phyloP scores from a whole-genome alignment of 1,140 invertebrate genomes.

The Tetraneura akinire region DNA sequence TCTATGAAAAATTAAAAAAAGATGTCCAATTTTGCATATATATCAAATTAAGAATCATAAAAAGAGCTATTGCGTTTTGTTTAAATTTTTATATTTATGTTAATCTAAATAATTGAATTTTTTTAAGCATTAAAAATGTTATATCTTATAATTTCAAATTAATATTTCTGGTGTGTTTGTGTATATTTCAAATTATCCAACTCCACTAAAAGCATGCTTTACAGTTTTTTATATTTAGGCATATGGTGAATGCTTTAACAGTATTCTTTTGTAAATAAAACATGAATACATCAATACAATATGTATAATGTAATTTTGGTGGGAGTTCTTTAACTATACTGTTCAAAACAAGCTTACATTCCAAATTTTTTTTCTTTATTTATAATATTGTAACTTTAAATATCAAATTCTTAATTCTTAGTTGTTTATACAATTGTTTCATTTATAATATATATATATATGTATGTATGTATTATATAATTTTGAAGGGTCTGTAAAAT shows the following conservation, averaged over 20 bases:
- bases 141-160: not conserved
- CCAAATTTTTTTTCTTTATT: not conserved
- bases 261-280: conserved; percentile 23
- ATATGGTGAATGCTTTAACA: not conserved
- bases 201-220: conserved; percentile 19
- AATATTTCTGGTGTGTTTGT: conserved; percentile 8
- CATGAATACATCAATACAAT: not conserved
- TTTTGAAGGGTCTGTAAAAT: not conserved
- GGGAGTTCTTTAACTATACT: conserved; percentile 6
- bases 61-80: not conserved
- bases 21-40: not conserved
- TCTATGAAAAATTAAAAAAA: not conserved
- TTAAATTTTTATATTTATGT: not conserved
- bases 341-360: not conserved
- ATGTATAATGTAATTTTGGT: conserved; percentile 21
- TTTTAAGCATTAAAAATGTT: conserved; percentile 6
- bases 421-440: conserved; percentile 11
- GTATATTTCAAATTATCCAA: not conserved
- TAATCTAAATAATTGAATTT: not conserved
- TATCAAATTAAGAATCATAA: not conserved
- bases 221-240: not conserved
- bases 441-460: not conserved
- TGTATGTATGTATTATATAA: not conserved
- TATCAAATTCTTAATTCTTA: not conserved
- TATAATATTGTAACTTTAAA: not conserved